Conservation (phyloP, 1,140 invertebrate genomes). For the Drosophila parabipectinata region DNA sequence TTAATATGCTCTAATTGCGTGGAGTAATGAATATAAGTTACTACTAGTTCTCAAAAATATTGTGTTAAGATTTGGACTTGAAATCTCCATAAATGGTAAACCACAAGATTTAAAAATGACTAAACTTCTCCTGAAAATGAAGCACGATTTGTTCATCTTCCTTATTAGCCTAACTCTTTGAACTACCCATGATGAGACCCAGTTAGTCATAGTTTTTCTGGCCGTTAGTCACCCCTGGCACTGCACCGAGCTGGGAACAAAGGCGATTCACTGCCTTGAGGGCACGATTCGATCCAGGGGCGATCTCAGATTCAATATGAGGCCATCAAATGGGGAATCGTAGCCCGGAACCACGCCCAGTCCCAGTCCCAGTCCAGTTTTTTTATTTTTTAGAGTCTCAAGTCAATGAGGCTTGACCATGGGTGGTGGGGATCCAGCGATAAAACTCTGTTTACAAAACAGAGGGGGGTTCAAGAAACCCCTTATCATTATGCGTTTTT, state of each 20-base stretch:
- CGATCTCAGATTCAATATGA: constrained; percentile 27
- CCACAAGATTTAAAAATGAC: background rate
- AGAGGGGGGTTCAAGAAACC: constrained; percentile 31
- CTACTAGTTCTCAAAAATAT: background rate
- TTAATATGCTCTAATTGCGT: constrained; percentile 53
- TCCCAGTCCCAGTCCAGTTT: constrained; percentile 4
- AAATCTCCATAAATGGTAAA: background rate
- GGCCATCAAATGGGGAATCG: constrained; percentile 44
- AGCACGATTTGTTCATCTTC: background rate
- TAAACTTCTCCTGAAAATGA: constrained; percentile 1
- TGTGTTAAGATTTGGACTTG: background rate
- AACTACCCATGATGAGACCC: constrained; percentile 22
- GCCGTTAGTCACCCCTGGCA: constrained; percentile 46
- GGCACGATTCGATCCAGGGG: constrained; percentile 26
- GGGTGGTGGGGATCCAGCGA: constrained; percentile 24
- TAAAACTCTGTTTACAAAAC: constrained; percentile 20
- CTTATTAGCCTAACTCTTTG: constrained; percentile 12
- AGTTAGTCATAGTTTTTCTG: constrained; percentile 46
- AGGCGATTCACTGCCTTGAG: constrained; percentile 10
- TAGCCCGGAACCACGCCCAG: constrained; percentile 5
- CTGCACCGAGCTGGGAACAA: constrained; percentile 26
- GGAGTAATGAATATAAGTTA: constrained; percentile 11
- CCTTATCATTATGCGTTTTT: constrained; percentile 14
- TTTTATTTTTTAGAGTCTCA: constrained; percentile 1
- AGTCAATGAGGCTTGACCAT: constrained; percentile 45